Base-by-base conservation (phyloP, 2,888 invertebrate genomes). In the Cerastis leucographa region DNA sequence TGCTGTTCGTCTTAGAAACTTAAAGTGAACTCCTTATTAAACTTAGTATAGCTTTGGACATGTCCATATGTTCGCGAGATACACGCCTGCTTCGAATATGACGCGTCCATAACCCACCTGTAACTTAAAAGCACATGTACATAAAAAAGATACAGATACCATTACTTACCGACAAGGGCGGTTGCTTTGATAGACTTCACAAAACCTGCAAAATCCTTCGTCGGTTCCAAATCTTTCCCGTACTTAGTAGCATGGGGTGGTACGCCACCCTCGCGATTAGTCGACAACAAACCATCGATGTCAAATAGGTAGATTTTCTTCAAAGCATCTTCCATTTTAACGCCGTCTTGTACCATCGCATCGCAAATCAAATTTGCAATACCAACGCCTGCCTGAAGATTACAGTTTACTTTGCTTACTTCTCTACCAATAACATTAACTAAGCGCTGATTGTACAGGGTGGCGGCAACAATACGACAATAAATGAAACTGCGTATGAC, bases 231-330 rank as follows among this genome's bases (percentile, higher is more conserved):
- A 72, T 99, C 97, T 91, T 98, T 98, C 61, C 97, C 98, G 89
- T 97, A 98, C 84, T 94, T 95, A 29, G 95, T 93, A 87, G 98
- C 98, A 83, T 98, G 97, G 0, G 97, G 97, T 0, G 97, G 97
- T 25, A 98, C 89, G 69, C 95, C 96, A 35, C 97, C 97, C 51
- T 97, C 96, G 7, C 98, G 96, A n/a, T 96, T 96, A 84, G 44
- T 87, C 0, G 98, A 98, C 76, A 99, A 93, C 17, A 99, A 96
- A 12, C 99, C 99, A 89, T 98, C 97, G 67, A 98, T 97, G 91
- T 99, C 99, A 86, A 98, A 98, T 98, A 99, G 98, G 97, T 98
- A 99, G 83, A 99, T 98, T 90, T 97, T 98, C 62, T 97, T 96
- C 67, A 97, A 96, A 0, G 99, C 99, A 83, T 99, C 98, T 89